These are phyloP conservation scores for Halcyon smyrnensis DNA, from an alignment of 2,797 vertebrate genomes.

Conservation along the genomic window DNA sequence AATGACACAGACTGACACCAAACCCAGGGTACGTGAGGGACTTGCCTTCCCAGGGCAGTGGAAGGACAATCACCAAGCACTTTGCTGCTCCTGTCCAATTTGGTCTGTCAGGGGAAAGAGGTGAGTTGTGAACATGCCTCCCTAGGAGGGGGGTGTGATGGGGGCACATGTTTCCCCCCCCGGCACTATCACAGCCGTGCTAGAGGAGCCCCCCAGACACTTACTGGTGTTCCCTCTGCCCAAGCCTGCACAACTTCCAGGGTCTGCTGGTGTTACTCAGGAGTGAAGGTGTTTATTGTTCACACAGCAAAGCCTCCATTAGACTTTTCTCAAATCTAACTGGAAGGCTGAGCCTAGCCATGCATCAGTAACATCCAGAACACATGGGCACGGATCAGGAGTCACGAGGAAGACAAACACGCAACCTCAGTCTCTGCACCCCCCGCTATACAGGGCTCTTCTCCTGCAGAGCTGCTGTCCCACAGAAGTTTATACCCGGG, in stretches of 20 bases:
- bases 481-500: neutral
- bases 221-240: rapidly evolving
- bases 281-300: neutral
- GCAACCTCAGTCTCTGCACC: rapidly evolving
- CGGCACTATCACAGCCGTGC: neutral
- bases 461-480: neutral
- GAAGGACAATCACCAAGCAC: neutral
- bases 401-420: rapidly evolving
- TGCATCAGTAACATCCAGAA: neutral
- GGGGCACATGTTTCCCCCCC: rapidly evolving
- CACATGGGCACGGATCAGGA: rapidly evolving
- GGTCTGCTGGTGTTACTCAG: neutral
- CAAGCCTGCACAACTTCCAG: neutral
- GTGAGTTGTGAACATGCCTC: neutral
- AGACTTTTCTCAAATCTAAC: neutral
- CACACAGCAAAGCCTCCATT: neutral
- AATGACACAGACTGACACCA: neutral
- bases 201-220: neutral
- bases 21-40: neutral
- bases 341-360: rapidly evolving
- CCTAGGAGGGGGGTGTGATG: rapidly evolving
- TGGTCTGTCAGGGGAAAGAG: neutral
- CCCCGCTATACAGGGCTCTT: neutral
- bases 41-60: neutral
- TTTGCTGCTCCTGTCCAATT: neutral